Percentiles rank a stretch among this genome's conserved stretches.
phyloP scores from a whole-genome alignment of 2,888 invertebrate genomes.

The Bhutanitis thaidina region DNA sequence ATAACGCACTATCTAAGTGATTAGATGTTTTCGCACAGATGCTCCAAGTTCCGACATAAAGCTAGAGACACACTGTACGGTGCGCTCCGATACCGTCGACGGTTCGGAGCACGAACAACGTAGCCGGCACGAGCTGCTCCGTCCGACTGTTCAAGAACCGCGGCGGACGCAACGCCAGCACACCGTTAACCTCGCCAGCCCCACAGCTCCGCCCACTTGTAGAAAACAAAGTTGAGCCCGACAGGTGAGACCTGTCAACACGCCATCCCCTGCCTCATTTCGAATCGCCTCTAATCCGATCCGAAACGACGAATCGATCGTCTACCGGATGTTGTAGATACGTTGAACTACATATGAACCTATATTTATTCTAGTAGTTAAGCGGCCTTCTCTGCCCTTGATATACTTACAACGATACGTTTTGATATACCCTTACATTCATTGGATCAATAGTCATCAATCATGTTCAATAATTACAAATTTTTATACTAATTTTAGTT shows the following conservation, averaged over 20 bases:
- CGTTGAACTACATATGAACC: background rate
- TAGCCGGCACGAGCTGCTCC: background rate
- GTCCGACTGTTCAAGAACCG: conserved; percentile 33
- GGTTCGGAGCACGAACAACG: conserved; percentile 13
- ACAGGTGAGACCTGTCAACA: conserved; percentile 70
- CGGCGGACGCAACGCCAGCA: conserved; percentile 63
- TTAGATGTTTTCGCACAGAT: conserved; percentile 70
- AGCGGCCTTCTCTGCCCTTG: background rate
- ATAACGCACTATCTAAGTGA: conserved; percentile 54
- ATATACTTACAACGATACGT: conserved; percentile 8
- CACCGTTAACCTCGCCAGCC: conserved; percentile 83
- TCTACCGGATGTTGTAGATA: conserved; percentile 30
- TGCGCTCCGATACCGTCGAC: conserved; percentile 39
- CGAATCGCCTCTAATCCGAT: conserved; percentile 20
- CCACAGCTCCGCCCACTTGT: conserved; percentile 80
- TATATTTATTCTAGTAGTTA: background rate
- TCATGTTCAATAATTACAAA: too few species aligned
- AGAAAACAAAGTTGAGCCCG: conserved; percentile 86
- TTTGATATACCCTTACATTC: background rate
- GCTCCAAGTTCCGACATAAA: conserved; percentile 54
- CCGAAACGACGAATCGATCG: conserved; percentile 39
- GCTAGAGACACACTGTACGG: conserved; percentile 42
- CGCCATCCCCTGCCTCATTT: conserved; percentile 2
- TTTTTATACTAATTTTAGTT: too few species aligned
- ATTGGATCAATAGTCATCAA: too few species aligned